Evolutionary conservation across 92 coral and sea anemone genomes (phyloP).

Genomic region (Paramuricea clavata): DNA sequence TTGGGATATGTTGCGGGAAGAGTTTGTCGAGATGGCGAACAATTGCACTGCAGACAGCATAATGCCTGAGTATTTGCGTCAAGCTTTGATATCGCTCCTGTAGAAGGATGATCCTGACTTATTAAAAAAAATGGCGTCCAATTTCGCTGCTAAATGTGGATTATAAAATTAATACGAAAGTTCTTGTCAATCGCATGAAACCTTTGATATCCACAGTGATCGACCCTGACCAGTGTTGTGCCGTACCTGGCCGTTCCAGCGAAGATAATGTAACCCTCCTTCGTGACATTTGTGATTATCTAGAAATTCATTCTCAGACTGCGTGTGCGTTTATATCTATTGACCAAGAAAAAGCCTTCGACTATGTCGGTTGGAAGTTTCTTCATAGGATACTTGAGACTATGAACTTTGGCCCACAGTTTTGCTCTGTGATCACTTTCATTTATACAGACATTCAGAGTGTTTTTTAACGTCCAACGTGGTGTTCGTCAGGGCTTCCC

Average conservation of each 20-base stretch:
- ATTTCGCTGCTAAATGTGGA: no score
- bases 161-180: conserved; percentile 38
- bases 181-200: conserved; percentile 10
- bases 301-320: not conserved
- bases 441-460: conserved; percentile 29
- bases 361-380: no score
- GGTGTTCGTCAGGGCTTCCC: conserved; percentile 53
- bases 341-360: no score
- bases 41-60: not conserved
- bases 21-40: conserved; percentile 13
- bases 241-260: not conserved
- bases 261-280: conserved; percentile 10
- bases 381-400: not conserved
- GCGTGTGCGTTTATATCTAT: no score
- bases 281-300: conserved; percentile 15
- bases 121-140: conserved; percentile 45
- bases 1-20: no score
- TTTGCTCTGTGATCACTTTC: no score
- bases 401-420: conserved; percentile 46
- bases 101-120: conserved; percentile 40
- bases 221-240: conserved; percentile 43
- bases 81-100: conserved; percentile 20
- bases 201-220: not conserved
- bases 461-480: conserved; percentile 11
- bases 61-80: conserved; percentile 10